A percentile compares a stretch with the other conserved stretches of the same genome.
Conservation (phyloP, 2,888 invertebrate species). For the Cantharis lateralis region DNA sequence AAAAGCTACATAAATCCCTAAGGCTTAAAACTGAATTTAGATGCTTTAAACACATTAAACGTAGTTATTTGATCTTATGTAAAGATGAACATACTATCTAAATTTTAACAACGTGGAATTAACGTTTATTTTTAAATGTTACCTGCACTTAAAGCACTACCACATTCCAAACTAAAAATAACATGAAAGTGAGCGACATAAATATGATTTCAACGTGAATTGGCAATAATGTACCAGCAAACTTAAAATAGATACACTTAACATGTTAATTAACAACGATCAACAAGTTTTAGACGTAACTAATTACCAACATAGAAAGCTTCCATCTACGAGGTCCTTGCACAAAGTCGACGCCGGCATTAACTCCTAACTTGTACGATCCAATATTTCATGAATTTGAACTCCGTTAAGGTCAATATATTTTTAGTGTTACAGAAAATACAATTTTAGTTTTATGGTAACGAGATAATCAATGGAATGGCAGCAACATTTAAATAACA, state of each 20-base stretch:
- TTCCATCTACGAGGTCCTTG: not conserved
- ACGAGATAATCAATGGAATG: not conserved
- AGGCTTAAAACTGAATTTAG: conserved; percentile 30
- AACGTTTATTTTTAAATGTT: not conserved
- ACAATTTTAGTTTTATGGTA: not conserved
- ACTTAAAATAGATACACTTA: not conserved
- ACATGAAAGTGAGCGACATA: not conserved
- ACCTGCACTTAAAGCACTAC: not conserved
- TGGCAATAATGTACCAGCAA: not conserved
- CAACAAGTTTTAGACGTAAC: not conserved
- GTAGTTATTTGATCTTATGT: conserved; percentile 27
- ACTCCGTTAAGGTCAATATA: not conserved
- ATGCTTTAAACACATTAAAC: conserved; percentile 33
- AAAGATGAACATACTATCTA: conserved; percentile 18
- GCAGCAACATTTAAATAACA: not conserved
- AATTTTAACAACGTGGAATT: not conserved
- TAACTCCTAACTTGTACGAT: too few species aligned
- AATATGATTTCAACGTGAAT: not conserved
- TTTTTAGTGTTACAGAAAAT: not conserved
- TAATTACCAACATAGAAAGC: not conserved
- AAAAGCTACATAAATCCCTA: conserved; percentile 28
- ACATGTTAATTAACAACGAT: not conserved
- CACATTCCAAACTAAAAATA: not conserved
- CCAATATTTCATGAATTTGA: too few species aligned
- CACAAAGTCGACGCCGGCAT: not conserved